Conservation (phyloP, 1,140 invertebrate genomes). For the Parasteatoda tepidariorum region DNA sequence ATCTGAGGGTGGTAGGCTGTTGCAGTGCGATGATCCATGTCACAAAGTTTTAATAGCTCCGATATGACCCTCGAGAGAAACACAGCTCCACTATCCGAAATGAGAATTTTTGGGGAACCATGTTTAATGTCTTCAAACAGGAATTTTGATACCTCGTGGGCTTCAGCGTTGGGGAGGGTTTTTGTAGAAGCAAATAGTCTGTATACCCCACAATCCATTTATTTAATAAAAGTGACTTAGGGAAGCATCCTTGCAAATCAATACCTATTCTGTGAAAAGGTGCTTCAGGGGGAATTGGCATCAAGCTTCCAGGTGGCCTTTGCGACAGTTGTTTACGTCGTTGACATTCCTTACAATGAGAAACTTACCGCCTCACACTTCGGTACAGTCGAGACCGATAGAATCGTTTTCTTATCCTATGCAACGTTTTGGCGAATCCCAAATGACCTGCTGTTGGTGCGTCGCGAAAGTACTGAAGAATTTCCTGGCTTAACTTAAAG, state of each 20-base stretch:
- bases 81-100: constrained; percentile 59
- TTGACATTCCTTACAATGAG: no score
- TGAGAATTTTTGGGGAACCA: constrained; percentile 53
- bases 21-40: background rate
- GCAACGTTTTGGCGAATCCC: constrained; percentile 11
- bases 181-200: constrained; percentile 34
- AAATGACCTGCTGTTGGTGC: background rate
- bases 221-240: background rate
- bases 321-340: no score
- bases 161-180: no score
- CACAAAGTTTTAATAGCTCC: background rate
- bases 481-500: no score
- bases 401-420: background rate
- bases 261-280: no score
- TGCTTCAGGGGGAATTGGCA: no score
- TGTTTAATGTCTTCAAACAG: constrained; percentile 21
- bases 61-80: background rate
- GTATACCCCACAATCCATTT: background rate
- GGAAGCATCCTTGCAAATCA: no score
- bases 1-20: constrained; percentile 62
- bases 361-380: background rate
- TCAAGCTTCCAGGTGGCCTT: no score
- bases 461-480: no score
- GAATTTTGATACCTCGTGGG: no score
- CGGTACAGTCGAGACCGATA: background rate